phyloP scores from a whole-genome alignment of 2,797 vertebrate genomes.

The Molossus molossus region DNA sequence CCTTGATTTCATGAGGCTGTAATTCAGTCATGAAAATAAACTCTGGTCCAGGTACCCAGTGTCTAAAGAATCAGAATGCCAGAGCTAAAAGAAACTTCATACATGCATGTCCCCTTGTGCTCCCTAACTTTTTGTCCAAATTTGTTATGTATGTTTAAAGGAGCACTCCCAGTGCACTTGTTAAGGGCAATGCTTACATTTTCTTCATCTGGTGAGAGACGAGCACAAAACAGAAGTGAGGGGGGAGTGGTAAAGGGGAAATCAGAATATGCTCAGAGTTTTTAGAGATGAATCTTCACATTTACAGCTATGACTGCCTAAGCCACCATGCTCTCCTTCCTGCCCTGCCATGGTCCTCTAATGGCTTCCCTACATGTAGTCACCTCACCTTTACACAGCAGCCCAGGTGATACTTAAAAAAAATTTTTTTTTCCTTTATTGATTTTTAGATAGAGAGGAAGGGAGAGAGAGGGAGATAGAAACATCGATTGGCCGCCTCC shows the following conservation, averaged over 20 bases:
- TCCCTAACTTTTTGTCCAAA: constrained; percentile 61
- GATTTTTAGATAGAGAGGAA: too few species aligned
- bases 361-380: neutral
- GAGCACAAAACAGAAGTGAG: constrained; percentile 28
- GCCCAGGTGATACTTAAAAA: neutral
- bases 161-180: neutral
- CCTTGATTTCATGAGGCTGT: constrained; percentile 52
- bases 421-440: too few species aligned
- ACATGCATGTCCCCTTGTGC: neutral
- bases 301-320: neutral
- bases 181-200: constrained; percentile 30
- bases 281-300: neutral
- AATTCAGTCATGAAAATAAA: constrained; percentile 44
- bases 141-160: constrained; percentile 59
- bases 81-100: constrained; percentile 62
- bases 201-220: constrained; percentile 17
- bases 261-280: constrained; percentile 34
- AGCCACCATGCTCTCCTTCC: neutral
- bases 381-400: neutral
- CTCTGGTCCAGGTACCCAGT: neutral
- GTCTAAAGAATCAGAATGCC: constrained; percentile 40
- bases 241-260: neutral
- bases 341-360: neutral
- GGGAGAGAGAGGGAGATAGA: too few species aligned
- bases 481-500: too few species aligned